Percentiles rank a stretch among this genome's conserved stretches.
These are phyloP conservation scores for Heliconius congener DNA, from an alignment of 1,140 invertebrate genomes.

Conservation along the genomic window DNA sequence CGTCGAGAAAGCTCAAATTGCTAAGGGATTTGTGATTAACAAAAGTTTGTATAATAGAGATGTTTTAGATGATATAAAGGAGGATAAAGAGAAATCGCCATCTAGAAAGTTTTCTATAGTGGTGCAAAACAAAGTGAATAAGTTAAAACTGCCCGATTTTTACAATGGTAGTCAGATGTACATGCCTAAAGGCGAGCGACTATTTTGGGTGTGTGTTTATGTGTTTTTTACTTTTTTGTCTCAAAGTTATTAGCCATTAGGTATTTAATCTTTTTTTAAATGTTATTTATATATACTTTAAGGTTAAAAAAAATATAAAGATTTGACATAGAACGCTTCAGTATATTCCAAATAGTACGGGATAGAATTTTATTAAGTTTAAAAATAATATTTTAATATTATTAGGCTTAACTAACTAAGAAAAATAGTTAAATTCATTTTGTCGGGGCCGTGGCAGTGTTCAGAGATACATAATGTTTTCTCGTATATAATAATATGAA, in stretches of 20 bases:
- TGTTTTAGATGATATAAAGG: constrained; percentile 29
- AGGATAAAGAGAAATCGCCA: constrained; percentile 21
- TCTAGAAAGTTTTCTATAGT: constrained; percentile 52
- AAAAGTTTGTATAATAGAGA: not conserved
- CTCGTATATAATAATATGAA: not conserved
- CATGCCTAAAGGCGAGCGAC: constrained; percentile 66
- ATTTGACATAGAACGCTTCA: not conserved
- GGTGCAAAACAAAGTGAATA: constrained; percentile 51
- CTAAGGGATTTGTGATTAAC: constrained; percentile 38
- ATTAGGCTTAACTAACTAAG: no score
- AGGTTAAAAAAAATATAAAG: not conserved
- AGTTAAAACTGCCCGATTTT: constrained; percentile 51
- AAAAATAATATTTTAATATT: no score
- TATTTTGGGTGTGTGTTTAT: constrained; percentile 67
- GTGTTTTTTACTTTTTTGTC: not conserved
- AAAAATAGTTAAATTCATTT: no score
- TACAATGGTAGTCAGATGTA: constrained; percentile 69
- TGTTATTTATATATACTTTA: no score
- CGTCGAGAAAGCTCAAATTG: constrained; percentile 27
- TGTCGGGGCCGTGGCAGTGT: no score
- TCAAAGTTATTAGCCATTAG: not conserved
- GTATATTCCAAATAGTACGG: no score
- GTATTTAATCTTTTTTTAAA: no score
- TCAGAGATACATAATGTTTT: not conserved
- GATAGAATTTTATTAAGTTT: no score